Evolutionary conservation across 2,797 vertebrate genomes (phyloP), one percentile per base, ranked within the genome.

Genomic region (Ataeniobius toweri): DNA sequence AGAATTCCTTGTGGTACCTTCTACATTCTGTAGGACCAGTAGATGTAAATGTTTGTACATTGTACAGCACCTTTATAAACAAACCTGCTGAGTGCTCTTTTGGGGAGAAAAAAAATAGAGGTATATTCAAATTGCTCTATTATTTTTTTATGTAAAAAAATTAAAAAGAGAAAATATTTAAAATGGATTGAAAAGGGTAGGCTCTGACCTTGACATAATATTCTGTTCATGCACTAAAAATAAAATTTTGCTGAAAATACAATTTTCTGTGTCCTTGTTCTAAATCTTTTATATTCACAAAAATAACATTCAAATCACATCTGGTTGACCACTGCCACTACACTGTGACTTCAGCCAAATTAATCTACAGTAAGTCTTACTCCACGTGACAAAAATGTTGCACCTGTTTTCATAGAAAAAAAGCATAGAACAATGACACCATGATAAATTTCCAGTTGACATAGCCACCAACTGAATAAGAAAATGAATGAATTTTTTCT

Each of bases 11-110:
- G 89, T 94, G 89, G 90, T 95, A 88, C 91, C 90, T 93, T 92
- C 87, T 91, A 94, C 94, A 94, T 94, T 96, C 94, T 96, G 95
- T 97, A 92, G 91, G 88, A 90, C 86, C 79, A 85, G 94, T 95
- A 96, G 96, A 95, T 99, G 97, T 98, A 98, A 98, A 99, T 98
- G 98, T 98, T 96, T 97, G 96, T 98, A 99, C 97, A 98, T 94
- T 99, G 98, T 99, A 99, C 97, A 99, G 97, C 96, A 97, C 95
- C 96, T 99, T 99, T 99, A 97, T 99, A 98, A 97, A 97, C 95
- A 13, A 68, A 97, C 93, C 95, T 92, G 91, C 94, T 95, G 95
- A 94, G 95, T 96, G 96, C 96, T 97, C 95, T 96, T 94, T 96
- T 85, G 89, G 89, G 91, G 96, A 86, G 65, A 51, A 86, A 77